Conservation (phyloP, 2,888 invertebrate genomes). For the Parelbella ahira region DNA sequence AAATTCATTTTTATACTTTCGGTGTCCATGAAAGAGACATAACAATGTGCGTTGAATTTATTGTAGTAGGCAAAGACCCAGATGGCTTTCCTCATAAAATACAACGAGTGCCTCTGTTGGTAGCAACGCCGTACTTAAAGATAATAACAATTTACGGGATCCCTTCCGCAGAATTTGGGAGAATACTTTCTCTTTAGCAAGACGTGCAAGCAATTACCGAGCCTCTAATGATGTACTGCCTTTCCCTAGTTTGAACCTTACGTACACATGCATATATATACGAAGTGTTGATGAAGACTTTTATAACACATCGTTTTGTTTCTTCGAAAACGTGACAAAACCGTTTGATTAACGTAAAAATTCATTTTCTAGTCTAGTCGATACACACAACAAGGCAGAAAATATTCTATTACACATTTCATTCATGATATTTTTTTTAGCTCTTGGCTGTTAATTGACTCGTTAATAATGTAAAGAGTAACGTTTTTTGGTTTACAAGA, state of each 20-base stretch:
- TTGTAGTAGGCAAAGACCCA: slow-evolving; percentile 70
- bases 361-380: too few species aligned
- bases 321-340: too few species aligned
- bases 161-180: slow-evolving; percentile 55
- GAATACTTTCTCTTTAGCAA: slow-evolving; percentile 56
- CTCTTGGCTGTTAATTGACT: too few species aligned
- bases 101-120: slow-evolving; percentile 70
- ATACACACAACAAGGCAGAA: too few species aligned
- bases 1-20: slow-evolving; percentile 62
- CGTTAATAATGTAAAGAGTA: too few species aligned
- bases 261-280: too few species aligned
- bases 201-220: slow-evolving; percentile 63
- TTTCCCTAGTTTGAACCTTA: slow-evolving; percentile 11
- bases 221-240: slow-evolving; percentile 57
- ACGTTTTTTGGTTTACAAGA: too few species aligned
- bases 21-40: slow-evolving; percentile 76
- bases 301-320: too few species aligned
- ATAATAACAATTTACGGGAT: slow-evolving; percentile 78
- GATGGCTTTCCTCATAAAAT: slow-evolving; percentile 78
- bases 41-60: slow-evolving; percentile 75
- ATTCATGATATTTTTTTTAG: too few species aligned
- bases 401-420: too few species aligned
- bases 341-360: too few species aligned
- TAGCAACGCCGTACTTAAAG: slow-evolving; percentile 71
- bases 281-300: not conserved